Conservation (phyloP, 2,113 vertebrate species). For the Ceyx cyanopectus region DNA sequence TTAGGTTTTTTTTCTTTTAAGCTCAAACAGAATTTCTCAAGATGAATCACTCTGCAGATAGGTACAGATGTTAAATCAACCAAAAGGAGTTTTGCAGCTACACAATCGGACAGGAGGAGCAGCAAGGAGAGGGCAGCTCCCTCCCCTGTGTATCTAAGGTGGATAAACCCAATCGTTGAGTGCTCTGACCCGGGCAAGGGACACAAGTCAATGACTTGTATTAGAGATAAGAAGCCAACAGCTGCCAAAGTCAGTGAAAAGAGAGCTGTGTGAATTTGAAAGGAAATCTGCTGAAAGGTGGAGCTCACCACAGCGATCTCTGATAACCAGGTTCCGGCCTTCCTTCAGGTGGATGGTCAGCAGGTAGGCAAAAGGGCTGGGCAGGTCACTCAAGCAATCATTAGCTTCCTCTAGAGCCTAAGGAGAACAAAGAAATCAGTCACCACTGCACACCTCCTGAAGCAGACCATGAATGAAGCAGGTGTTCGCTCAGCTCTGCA, state of each 20-base stretch:
- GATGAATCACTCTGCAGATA: neutral
- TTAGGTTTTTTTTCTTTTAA: neutral
- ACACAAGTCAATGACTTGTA: neutral
- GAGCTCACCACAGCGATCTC: constrained; percentile 89
- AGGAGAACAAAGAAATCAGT: constrained; percentile 2
- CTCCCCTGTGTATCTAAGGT: neutral
- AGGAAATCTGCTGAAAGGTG: neutral
- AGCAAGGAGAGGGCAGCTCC: neutral
- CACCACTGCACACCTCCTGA: neutral
- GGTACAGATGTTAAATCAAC: neutral
- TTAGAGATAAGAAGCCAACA: neutral
- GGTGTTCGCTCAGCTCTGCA: neutral
- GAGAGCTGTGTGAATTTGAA: neutral
- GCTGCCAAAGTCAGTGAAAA: neutral
- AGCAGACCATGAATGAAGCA: neutral
- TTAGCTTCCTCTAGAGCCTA: constrained; percentile 70
- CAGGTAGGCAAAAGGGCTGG: constrained; percentile 83
- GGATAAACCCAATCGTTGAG: neutral
- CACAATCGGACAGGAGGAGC: neutral
- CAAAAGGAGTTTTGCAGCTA: neutral
- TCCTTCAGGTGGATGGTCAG: constrained; percentile 90
- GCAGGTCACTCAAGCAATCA: constrained; percentile 62
- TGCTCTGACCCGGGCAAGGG: neutral
- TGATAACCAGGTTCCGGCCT: constrained; percentile 89
- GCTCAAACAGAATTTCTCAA: neutral